A percentile compares a stretch with the other conserved stretches of the same genome.
phyloP scores from a whole-genome alignment of 2,113 vertebrate species.

The Recurvirostra avosetta region DNA sequence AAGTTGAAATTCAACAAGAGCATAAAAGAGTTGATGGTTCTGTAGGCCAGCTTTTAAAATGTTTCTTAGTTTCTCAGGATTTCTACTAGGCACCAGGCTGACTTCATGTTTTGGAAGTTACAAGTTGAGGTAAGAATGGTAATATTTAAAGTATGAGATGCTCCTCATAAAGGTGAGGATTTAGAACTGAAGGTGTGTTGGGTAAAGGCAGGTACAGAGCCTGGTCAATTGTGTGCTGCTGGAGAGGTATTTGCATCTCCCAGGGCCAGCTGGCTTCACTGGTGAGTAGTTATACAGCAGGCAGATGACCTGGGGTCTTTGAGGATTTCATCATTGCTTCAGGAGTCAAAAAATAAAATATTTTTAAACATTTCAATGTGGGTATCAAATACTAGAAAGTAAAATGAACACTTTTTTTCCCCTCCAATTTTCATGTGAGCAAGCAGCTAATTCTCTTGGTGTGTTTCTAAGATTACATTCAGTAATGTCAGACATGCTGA shows the following conservation, averaged over 20 bases:
- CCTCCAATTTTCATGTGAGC: background rate
- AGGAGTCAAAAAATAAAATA: background rate
- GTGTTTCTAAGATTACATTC: background rate
- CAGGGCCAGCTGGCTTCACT: background rate
- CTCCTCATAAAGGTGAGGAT: background rate
- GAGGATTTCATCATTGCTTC: background rate
- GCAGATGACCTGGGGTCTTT: background rate
- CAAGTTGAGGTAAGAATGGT: fast-evolving
- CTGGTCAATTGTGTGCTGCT: background rate
- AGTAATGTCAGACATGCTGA: background rate
- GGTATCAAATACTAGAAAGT: background rate
- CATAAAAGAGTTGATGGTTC: background rate
- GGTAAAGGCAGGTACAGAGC: background rate
- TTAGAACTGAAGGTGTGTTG: background rate
- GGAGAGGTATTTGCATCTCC: background rate
- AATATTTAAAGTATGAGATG: background rate
- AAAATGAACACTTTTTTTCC: background rate
- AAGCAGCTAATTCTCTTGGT: background rate
- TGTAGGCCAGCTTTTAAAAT: background rate
- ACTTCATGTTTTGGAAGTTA: background rate
- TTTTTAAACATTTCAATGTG: background rate
- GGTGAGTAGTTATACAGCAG: background rate
- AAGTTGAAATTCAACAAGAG: background rate
- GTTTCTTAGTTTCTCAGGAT: background rate
- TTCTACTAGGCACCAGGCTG: background rate